Conservation (phyloP, 2,888 invertebrate species). For the Eupithecia dodoneata region DNA sequence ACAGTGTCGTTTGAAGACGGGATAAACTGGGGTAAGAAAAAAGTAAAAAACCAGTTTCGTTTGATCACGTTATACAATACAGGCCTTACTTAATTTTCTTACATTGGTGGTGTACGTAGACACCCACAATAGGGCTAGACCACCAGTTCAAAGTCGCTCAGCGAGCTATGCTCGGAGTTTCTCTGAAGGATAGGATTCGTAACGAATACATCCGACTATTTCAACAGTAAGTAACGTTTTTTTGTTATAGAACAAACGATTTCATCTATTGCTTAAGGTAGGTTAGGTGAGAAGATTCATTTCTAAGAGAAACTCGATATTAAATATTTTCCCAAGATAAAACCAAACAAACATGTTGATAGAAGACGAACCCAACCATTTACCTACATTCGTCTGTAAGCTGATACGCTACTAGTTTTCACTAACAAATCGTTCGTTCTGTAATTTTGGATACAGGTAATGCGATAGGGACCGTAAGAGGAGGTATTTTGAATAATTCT, state of each 20-base stretch:
- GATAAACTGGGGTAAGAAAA: too few species aligned
- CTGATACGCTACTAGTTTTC: conserved; percentile 35
- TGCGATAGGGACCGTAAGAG: conserved; percentile 3
- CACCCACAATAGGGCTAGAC: too few species aligned
- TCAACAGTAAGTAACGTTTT: too few species aligned
- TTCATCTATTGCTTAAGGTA: neutral
- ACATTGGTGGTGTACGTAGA: too few species aligned
- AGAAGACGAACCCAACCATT: conserved; percentile 4
- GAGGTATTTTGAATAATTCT: conserved; percentile 11
- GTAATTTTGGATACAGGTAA: conserved; percentile 11
- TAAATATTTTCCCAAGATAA: conserved; percentile 1
- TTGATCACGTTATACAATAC: too few species aligned
- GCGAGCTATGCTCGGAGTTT: too few species aligned
- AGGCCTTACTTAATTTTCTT: too few species aligned
- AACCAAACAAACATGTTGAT: conserved; percentile 4
- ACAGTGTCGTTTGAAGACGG: too few species aligned
- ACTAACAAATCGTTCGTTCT: conserved; percentile 24
- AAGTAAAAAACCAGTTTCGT: too few species aligned
- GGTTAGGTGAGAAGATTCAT: neutral
- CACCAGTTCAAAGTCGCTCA: too few species aligned
- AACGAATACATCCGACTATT: too few species aligned
- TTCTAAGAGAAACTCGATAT: neutral
- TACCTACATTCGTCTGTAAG: conserved; percentile 35
- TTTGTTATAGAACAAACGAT: neutral
- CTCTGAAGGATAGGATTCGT: too few species aligned